Conservation (phyloP, 2,113 vertebrate species). For the Hippoglossus stenolepis region DNA sequence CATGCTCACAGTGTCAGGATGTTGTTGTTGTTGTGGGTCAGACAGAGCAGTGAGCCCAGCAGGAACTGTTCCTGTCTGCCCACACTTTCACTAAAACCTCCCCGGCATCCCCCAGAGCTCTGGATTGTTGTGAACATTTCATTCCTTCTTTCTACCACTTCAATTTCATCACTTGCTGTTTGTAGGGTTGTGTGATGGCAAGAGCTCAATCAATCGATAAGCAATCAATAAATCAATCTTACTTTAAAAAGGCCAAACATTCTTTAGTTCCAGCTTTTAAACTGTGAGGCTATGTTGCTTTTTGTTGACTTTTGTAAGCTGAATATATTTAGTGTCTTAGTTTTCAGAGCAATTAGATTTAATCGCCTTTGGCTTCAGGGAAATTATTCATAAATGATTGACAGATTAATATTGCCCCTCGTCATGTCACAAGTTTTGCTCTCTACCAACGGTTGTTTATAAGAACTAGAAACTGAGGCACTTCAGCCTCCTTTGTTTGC, state of each 20-base stretch:
- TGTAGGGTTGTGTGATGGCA: neutral
- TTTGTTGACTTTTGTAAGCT: neutral
- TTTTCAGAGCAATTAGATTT: too few relatives aligned
- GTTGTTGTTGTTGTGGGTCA: neutral
- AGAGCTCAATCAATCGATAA: neutral
- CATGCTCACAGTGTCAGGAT: neutral
- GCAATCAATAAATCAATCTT: neutral
- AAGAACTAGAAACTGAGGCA: too few relatives aligned
- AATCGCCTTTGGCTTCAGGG: too few relatives aligned
- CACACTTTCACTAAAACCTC: neutral
- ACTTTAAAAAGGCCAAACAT: neutral
- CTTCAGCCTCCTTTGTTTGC: too few relatives aligned
- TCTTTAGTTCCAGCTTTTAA: neutral
- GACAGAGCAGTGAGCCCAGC: neutral
- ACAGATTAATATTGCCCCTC: too few relatives aligned
- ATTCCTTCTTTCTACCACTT: neutral
- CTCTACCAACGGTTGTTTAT: too few relatives aligned
- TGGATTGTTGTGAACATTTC: neutral
- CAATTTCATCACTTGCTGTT: neutral
- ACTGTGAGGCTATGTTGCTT: neutral
- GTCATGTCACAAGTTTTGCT: too few relatives aligned
- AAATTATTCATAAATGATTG: too few relatives aligned
- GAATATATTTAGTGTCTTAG: too few relatives aligned
- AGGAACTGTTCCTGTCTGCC: slow-evolving; percentile 2
- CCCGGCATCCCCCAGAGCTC: neutral